Conservation (phyloP, 2,797 vertebrate genomes). For the Yasuhikotakia modesta region DNA sequence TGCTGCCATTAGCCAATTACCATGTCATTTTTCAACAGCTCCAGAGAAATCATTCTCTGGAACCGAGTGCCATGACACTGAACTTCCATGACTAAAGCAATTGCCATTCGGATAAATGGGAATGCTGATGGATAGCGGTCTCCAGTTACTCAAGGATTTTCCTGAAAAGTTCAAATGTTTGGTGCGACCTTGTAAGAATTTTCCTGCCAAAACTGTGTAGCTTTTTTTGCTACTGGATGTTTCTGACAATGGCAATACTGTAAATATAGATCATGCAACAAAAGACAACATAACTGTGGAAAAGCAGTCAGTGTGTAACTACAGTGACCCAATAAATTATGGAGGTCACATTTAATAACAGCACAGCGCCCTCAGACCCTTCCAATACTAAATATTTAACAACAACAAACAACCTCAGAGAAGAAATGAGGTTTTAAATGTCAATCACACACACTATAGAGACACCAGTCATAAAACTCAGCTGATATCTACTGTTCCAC, state of each 20-base stretch:
- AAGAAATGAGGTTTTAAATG: neutral
- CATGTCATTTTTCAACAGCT: too few relatives aligned
- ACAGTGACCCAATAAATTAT: neutral
- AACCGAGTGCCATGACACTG: too few relatives aligned
- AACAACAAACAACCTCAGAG: too few relatives aligned
- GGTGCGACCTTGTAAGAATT: neutral
- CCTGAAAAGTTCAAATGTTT: neutral
- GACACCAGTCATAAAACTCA: slow-evolving; percentile 6
- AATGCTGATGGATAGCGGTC: neutral
- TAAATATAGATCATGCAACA: too few relatives aligned
- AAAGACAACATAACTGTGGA: neutral
- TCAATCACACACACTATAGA: neutral
- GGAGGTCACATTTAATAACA: neutral
- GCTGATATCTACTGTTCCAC: neutral
- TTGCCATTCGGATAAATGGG: neutral
- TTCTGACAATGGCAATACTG: neutral
- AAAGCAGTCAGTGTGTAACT: neutral
- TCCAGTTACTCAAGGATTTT: neutral
- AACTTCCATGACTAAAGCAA: too few relatives aligned
- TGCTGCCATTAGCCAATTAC: too few relatives aligned
- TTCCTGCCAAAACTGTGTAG: neutral
- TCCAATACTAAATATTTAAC: too few relatives aligned
- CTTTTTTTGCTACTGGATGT: neutral
- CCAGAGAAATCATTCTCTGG: too few relatives aligned
- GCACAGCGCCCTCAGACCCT: too few relatives aligned